These are phyloP conservation scores for Crepidodera aurea DNA, from an alignment of 2,888 invertebrate genomes.

Conservation along the genomic window DNA sequence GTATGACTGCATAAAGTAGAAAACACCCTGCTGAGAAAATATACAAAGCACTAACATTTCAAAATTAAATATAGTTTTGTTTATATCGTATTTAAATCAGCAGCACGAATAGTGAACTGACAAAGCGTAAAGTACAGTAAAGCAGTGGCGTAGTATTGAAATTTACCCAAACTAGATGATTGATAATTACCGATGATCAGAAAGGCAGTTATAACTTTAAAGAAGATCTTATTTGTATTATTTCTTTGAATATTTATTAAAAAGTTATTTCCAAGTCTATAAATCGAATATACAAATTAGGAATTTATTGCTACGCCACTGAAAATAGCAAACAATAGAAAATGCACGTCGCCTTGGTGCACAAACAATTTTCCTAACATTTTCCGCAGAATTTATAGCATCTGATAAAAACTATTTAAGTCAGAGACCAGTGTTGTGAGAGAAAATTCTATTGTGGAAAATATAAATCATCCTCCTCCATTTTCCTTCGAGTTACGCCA, in stretches of 20 bases:
- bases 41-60: not conserved
- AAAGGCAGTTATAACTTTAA: too few relatives aligned
- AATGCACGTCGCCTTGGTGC: not conserved
- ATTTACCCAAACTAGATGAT: not conserved
- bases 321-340: slow-evolving; percentile 3
- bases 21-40: not conserved
- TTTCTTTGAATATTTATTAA: too few relatives aligned
- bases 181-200: not conserved
- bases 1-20: too few relatives aligned
- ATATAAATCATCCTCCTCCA: slow-evolving; percentile 1
- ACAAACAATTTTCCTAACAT: slow-evolving; percentile 8
- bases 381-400: slow-evolving; percentile 2
- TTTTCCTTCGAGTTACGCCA: too few relatives aligned
- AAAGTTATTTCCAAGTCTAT: too few relatives aligned
- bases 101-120: too few relatives aligned
- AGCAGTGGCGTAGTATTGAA: not conserved
- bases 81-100: not conserved
- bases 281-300: too few relatives aligned
- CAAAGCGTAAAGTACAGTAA: too few relatives aligned
- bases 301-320: not conserved
- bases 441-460: slow-evolving; percentile 9
- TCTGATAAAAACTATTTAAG: slow-evolving; percentile 15
- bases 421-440: not conserved
- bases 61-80: slow-evolving; percentile 5
- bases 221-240: too few relatives aligned